Conservation (phyloP, 2,888 invertebrate species). For the Frankliniella intonsa region DNA sequence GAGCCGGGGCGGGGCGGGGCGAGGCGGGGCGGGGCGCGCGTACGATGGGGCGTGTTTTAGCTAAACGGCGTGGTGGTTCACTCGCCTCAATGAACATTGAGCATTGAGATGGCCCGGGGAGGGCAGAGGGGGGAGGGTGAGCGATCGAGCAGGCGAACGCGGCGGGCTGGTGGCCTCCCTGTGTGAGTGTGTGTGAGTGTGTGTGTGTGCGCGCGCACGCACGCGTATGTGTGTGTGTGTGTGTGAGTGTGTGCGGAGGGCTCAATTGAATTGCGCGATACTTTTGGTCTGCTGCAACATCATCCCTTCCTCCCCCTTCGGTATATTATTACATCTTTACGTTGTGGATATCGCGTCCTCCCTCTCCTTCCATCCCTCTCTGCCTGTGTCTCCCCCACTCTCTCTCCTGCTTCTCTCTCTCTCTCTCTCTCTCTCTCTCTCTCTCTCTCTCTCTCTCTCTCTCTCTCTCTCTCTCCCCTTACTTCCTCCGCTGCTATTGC, state of each 20-base stretch:
- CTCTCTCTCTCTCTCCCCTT: not conserved
- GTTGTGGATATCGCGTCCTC: not conserved
- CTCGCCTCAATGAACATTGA: not conserved
- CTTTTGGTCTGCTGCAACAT: not conserved
- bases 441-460: not conserved
- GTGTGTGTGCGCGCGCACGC: too few relatives aligned
- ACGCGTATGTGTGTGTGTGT: too few relatives aligned
- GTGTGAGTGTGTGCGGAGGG: not conserved
- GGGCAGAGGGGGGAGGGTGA: not conserved
- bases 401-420: not conserved
- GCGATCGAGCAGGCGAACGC: too few relatives aligned
- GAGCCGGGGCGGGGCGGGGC: not conserved
- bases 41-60: not conserved
- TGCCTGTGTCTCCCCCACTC: not conserved
- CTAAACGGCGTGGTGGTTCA: not conserved
- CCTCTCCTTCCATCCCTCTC: not conserved
- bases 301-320: not conserved
- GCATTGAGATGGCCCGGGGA: not conserved
- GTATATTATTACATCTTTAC: not conserved
- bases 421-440: slow-evolving; percentile 1
- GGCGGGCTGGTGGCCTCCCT: too few relatives aligned
- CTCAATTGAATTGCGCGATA: not conserved
- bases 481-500: too few relatives aligned
- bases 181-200: too few relatives aligned
- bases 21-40: not conserved